Conservation (phyloP, 2,113 vertebrate species). For the Etia nguti region DNA sequence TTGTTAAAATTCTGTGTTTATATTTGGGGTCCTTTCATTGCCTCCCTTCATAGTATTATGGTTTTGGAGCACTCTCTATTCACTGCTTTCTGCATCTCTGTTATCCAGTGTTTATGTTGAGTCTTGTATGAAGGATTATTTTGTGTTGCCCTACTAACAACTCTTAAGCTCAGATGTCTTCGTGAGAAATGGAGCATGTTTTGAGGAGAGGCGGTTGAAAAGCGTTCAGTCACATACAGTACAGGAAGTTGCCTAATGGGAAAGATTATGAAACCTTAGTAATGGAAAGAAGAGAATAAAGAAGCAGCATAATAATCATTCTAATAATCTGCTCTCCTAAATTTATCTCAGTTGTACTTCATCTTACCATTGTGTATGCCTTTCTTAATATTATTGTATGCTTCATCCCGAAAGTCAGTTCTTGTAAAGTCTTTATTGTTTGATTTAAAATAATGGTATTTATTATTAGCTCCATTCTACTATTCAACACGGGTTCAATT, state of each 20-base stretch:
- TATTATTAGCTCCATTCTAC: neutral
- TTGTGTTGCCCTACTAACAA: neutral
- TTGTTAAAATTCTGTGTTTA: neutral
- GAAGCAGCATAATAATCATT: neutral
- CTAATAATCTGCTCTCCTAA: neutral
- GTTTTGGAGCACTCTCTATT: neutral
- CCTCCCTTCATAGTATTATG: neutral
- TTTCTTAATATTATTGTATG: neutral
- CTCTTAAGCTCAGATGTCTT: neutral
- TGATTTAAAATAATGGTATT: neutral
- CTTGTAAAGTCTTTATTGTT: neutral
- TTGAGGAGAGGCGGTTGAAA: neutral
- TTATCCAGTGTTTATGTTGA: neutral
- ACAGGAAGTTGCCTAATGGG: conserved; percentile 49
- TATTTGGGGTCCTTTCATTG: neutral
- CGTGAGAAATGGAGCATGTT: neutral
- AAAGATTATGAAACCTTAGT: conserved; percentile 37
- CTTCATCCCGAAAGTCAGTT: neutral
- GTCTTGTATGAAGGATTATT: neutral
- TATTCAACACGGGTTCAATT: neutral
- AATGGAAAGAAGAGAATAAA: neutral
- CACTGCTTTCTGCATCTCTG: neutral
- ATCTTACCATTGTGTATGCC: neutral
- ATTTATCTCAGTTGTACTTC: neutral
- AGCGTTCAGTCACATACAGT: neutral